Evolutionary conservation across 2,797 vertebrate genomes (phyloP).

Genomic region (Otolemur crassicaudatus): DNA sequence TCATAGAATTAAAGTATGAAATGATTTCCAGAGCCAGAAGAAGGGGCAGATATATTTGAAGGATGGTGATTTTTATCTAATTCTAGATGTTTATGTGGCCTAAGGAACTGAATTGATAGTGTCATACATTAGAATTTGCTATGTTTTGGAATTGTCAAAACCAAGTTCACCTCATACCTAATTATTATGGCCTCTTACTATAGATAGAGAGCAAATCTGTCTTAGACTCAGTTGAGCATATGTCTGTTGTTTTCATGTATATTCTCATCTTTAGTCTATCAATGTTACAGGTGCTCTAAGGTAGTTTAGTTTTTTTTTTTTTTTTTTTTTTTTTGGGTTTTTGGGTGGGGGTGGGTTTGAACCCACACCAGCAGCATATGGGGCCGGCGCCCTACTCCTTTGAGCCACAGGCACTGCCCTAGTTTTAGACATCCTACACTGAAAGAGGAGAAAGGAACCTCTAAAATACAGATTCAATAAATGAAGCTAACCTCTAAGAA

Average conservation of each 20-base stretch:
- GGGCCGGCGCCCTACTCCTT: too few species aligned
- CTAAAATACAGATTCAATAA: not conserved
- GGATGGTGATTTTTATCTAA: not conserved
- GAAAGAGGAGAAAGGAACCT: not conserved
- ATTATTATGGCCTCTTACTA: not conserved
- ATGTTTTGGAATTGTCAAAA: constrained; percentile 27
- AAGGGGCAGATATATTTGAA: not conserved
- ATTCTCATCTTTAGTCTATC: not conserved
- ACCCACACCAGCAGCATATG: too few species aligned
- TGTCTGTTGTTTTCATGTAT: not conserved
- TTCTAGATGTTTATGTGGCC: not conserved
- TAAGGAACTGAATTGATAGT: constrained; percentile 19
- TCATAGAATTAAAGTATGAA: too few species aligned
- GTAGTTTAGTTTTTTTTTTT: constrained; percentile 54
- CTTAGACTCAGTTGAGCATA: not conserved
- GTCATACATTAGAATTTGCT: constrained; percentile 10
- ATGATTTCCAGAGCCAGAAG: too few species aligned
- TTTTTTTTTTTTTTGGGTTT: constrained; percentile 27
- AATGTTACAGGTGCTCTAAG: not conserved
- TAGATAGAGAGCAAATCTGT: not conserved
- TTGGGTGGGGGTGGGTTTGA: too few species aligned
- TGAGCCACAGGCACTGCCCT: too few species aligned
- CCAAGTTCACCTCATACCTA: not conserved
- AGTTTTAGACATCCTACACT: not conserved
- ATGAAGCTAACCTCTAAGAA: not conserved